A percentile compares a stretch with the other conserved stretches of the same genome.
Evolutionary conservation across 1,140 invertebrate genomes (phyloP).

Genomic region (Chironomus tepperi): DNA sequence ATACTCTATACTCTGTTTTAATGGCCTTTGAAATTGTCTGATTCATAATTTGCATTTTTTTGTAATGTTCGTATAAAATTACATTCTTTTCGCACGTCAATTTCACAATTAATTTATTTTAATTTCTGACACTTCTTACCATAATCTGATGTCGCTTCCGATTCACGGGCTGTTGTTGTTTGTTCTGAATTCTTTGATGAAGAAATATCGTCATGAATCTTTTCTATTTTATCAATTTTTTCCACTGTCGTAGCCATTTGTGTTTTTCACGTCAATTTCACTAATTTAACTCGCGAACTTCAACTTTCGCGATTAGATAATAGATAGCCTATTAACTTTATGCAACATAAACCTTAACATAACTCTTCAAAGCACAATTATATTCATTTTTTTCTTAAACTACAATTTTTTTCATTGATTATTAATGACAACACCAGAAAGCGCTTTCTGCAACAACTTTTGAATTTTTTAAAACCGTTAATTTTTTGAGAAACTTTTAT

Average conservation of each 20-base stretch:
- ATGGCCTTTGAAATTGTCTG: background rate
- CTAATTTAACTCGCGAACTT: background rate
- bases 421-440: no score
- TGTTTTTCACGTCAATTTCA: slow-evolving; percentile 4
- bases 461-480: no score
- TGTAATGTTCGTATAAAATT: background rate
- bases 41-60: slow-evolving; percentile 3
- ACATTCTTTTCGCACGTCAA: no score
- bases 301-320: slow-evolving; percentile 7
- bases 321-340: slow-evolving; percentile 9
- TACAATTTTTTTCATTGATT: no score
- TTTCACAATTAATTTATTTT: no score
- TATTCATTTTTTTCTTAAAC: no score
- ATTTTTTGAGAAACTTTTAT: no score
- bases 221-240: slow-evolving; percentile 15
- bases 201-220: slow-evolving; percentile 12
- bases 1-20: background rate
- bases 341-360: background rate
- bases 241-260: background rate
- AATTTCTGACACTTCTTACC: background rate
- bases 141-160: background rate
- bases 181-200: background rate
- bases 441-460: no score
- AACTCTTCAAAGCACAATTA: no score
- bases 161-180: background rate